Base-by-base conservation (phyloP, 2,113 vertebrate species). In the Poecilia latipinna region DNA sequence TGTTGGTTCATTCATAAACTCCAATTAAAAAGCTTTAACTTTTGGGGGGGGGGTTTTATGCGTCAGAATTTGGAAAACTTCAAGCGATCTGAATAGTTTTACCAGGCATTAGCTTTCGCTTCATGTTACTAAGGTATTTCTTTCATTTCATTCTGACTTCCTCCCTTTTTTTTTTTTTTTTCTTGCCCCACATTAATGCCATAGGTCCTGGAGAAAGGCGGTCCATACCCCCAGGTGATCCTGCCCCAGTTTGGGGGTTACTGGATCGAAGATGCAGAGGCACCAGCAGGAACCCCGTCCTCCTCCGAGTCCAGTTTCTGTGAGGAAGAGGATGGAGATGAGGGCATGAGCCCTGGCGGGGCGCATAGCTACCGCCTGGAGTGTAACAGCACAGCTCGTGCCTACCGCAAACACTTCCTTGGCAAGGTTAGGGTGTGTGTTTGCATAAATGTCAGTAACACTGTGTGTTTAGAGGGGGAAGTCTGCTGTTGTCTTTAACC, bases 241-340 rank as follows among this genome's bases (percentile, higher is more conserved):
- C 93, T 99, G 86, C 98, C 98, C 0, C 97, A 99, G 92, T 99
- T 99, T 0, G 98, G 98, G 61, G 98, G 98, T 72, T 99, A 99
- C 93, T 99, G 98, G 98, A 99, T 99, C 1, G 98, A 99, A 83
- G 98, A 98, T 73, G 96, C 94, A 77, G 98, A 98, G 90, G 97
- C 77, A 42, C 96, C 86, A 83, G 92, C 51, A 68, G 90, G 82
- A 37, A 94, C 77, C 69, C 96, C 0, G 78, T 97, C 86, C 68
- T 96, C 0, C 0, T 96, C 97, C 0, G 97, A 98, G 94, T 96
- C 92, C 89, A 88, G 0, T 90, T 95, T 67, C 94, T 94, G 0
- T 94, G 94, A 94, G 61, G 97, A 99, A 28, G 96, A 97, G 48
- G 97, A 97, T 0, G 94, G 94, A 31, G 94, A 82, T 29, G 96